Evolutionary conservation across 2,797 vertebrate genomes (phyloP).

Genomic region (Scyliorhinus canicula): DNA sequence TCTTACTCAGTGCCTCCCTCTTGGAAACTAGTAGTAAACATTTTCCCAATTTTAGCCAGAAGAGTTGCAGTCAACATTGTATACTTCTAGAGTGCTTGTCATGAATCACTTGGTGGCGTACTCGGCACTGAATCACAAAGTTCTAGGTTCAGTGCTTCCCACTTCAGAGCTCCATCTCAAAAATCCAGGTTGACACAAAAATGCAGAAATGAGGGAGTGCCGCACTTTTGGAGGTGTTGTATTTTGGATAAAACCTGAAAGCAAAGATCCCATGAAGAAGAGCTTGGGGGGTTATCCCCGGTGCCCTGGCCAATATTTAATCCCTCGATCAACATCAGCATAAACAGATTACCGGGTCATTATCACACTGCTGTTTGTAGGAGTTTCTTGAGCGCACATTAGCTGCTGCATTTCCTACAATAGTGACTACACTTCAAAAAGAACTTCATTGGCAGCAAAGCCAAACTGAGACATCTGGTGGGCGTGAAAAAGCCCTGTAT

Average conservation of each 20-base stretch:
- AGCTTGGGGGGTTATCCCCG: background rate
- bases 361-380: background rate
- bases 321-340: background rate
- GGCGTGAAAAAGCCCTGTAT: background rate
- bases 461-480: background rate
- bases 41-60: background rate
- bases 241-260: background rate
- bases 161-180: background rate
- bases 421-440: background rate
- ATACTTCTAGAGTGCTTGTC: background rate
- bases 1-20: background rate
- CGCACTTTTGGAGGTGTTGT: background rate
- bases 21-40: slow-evolving; percentile 14
- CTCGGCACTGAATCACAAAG: background rate
- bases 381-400: background rate
- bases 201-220: background rate
- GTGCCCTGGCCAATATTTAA: background rate
- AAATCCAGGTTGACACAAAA: background rate
- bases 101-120: background rate
- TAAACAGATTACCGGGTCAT: background rate
- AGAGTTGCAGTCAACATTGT: no score
- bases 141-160: background rate
- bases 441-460: background rate
- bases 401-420: background rate
- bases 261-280: background rate